Evolutionary conservation across 2,888 invertebrate species (phyloP).

Genomic region (Phanerotoma sp.): DNA sequence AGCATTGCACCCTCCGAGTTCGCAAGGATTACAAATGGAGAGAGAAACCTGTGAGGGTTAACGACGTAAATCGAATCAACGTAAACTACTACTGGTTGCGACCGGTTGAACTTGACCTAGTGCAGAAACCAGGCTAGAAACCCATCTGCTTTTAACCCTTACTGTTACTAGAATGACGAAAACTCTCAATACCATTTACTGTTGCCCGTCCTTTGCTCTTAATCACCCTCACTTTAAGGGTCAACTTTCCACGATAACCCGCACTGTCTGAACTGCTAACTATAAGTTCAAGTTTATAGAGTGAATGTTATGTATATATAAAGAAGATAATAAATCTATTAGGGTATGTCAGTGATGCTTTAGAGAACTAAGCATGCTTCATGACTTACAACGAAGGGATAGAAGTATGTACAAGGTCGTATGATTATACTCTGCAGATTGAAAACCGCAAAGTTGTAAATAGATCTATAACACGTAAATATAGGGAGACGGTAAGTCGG

Average conservation of each 20-base stretch:
- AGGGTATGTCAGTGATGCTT: too few relatives aligned
- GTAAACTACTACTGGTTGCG: slow-evolving; percentile 28
- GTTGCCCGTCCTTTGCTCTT: slow-evolving; percentile 15
- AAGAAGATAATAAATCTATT: too few relatives aligned
- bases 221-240: slow-evolving; percentile 6
- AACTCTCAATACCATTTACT: not conserved
- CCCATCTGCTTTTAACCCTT: slow-evolving; percentile 15
- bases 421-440: too few relatives aligned
- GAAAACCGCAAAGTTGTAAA: too few relatives aligned
- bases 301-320: too few relatives aligned
- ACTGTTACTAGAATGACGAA: not conserved
- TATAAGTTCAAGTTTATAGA: too few relatives aligned
- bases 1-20: slow-evolving; percentile 20
- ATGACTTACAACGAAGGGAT: too few relatives aligned
- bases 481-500: slow-evolving; percentile 2
- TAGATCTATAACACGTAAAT: too few relatives aligned
- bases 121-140: slow-evolving; percentile 21
- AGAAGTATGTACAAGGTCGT: too few relatives aligned
- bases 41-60: slow-evolving; percentile 30
- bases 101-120: slow-evolving; percentile 46
- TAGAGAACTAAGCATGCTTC: too few relatives aligned
- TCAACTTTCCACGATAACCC: too few relatives aligned
- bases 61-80: slow-evolving; percentile 31
- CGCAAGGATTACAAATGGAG: slow-evolving; percentile 16
- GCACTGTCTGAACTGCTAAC: too few relatives aligned